Evolutionary conservation across 1,140 invertebrate species (phyloP).

Genomic region (Stegodyphus dumicola): DNA sequence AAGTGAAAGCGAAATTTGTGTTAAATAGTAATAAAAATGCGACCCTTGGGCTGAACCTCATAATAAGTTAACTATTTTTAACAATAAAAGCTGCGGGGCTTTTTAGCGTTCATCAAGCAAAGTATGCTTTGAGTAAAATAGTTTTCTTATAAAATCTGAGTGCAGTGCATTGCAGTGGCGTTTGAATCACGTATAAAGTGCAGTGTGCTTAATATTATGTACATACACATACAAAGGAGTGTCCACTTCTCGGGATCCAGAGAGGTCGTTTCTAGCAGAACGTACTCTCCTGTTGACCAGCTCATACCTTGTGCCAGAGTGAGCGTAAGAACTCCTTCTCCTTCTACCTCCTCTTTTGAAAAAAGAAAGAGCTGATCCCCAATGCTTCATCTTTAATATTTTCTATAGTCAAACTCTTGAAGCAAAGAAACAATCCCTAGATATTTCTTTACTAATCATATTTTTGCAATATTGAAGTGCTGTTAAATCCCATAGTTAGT

Average conservation of each 20-base stretch:
- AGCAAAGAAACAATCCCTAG: no score
- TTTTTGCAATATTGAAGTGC: neutral
- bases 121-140: conserved; percentile 1
- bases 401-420: no score
- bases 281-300: conserved; percentile 48
- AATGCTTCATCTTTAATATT: conserved; percentile 43
- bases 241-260: conserved; percentile 37
- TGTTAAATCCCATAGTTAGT: neutral
- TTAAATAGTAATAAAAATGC: no score
- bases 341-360: conserved; percentile 42
- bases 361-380: conserved; percentile 50
- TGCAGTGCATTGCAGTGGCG: neutral
- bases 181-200: neutral
- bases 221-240: conserved; percentile 47
- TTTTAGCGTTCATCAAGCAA: neutral
- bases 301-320: conserved; percentile 46
- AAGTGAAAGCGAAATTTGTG: no score
- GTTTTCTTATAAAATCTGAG: neutral
- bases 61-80: no score
- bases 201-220: neutral
- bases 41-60: no score
- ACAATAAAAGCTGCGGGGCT: no score
- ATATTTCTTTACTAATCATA: neutral
- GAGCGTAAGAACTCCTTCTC: conserved; percentile 24
- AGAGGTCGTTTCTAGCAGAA: conserved; percentile 49